Conservation (phyloP, 1,140 invertebrate species). For the Papilio dardanus region DNA sequence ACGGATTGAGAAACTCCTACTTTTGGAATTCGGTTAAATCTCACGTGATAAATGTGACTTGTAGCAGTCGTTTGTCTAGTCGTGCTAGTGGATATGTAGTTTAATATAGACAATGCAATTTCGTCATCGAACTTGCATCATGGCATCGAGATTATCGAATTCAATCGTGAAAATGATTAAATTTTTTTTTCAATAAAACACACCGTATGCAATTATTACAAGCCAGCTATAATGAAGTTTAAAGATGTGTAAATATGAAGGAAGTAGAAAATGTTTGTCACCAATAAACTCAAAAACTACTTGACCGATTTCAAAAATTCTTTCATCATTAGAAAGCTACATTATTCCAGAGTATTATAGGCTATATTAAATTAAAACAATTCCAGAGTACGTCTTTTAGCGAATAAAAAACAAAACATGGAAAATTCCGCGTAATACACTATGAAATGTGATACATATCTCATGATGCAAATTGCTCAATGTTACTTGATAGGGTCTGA, state of each 20-base stretch:
- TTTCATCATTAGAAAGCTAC: too few relatives aligned
- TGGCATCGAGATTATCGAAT: neutral
- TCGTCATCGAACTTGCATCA: neutral
- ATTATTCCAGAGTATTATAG: too few relatives aligned
- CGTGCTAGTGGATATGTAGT: neutral
- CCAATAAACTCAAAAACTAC: too few relatives aligned
- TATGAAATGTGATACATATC: neutral
- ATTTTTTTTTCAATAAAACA: neutral
- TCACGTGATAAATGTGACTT: too few relatives aligned
- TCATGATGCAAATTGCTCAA: neutral
- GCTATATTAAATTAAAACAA: too few relatives aligned
- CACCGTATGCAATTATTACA: neutral
- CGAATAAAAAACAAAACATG: too few relatives aligned
- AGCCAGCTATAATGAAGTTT: neutral
- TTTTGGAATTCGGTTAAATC: too few relatives aligned
- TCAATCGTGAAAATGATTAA: constrained; percentile 13
- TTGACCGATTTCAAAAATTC: too few relatives aligned
- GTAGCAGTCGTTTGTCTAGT: neutral
- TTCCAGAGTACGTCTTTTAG: too few relatives aligned
- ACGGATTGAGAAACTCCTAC: too few relatives aligned
- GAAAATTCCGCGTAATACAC: neutral
- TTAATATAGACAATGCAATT: neutral
- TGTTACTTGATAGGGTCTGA: neutral
- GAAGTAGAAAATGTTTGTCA: too few relatives aligned
- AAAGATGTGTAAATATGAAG: too few relatives aligned